phyloP scores from a whole-genome alignment of 2,888 invertebrate species.

The Euproctis similis region DNA sequence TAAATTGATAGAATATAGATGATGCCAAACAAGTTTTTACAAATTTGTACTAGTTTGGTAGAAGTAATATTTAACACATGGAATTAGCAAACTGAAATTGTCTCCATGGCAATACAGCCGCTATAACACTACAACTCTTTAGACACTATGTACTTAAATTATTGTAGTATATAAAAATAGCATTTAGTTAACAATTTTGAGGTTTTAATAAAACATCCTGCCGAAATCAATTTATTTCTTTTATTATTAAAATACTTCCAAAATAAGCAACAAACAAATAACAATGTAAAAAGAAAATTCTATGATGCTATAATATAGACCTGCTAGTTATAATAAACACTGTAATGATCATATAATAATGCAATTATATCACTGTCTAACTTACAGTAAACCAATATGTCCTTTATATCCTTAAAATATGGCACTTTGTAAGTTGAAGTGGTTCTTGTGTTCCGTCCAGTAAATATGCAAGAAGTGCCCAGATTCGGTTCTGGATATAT shows the following conservation, averaged over 20 bases:
- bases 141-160: too few relatives aligned
- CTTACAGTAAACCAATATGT: slow-evolving; percentile 18
- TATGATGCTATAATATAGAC: slow-evolving; percentile 52
- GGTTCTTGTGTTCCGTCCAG: slow-evolving; percentile 18
- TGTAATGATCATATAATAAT: slow-evolving; percentile 37
- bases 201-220: slow-evolving; percentile 61
- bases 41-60: too few relatives aligned
- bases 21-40: too few relatives aligned
- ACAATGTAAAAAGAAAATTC: slow-evolving; percentile 66
- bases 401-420: slow-evolving; percentile 31
- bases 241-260: slow-evolving; percentile 71
- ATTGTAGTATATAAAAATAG: slow-evolving; percentile 33
- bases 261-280: slow-evolving; percentile 76
- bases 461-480: slow-evolving; percentile 20
- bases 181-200: slow-evolving; percentile 36
- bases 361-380: slow-evolving; percentile 19
- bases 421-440: slow-evolving; percentile 42
- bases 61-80: too few relatives aligned
- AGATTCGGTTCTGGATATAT: slow-evolving; percentile 14
- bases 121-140: too few relatives aligned
- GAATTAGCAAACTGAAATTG: too few relatives aligned
- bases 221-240: slow-evolving; percentile 51
- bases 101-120: too few relatives aligned
- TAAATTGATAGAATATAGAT: too few relatives aligned
- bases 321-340: slow-evolving; percentile 50